A percentile compares a stretch with the other conserved stretches of the same genome.
Evolutionary conservation across 2,797 vertebrate species (phyloP).

Genomic region (Leptodactylus fallax): DNA sequence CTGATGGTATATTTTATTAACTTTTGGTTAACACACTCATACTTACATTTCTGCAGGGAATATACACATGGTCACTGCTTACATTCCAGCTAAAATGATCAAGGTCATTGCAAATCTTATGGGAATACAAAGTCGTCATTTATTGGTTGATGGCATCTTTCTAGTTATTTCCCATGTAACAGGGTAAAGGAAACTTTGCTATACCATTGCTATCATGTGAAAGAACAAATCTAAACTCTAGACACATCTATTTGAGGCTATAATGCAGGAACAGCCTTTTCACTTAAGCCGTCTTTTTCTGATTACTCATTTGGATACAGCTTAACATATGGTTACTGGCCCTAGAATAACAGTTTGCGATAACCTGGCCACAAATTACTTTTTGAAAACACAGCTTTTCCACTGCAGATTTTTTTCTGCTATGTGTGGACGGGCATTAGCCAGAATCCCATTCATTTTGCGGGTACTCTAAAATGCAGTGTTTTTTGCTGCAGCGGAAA

Average conservation of each 20-base stretch:
- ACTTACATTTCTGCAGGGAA: slow-evolving; percentile 7
- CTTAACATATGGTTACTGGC: not conserved
- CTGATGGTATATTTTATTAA: not conserved
- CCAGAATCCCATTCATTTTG: no score
- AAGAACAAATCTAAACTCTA: not conserved
- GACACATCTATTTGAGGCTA: not conserved
- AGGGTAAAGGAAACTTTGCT: not conserved
- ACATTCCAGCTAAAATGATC: slow-evolving; percentile 13
- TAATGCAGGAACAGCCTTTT: not conserved
- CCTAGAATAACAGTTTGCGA: not conserved
- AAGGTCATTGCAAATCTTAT: slow-evolving; percentile 21
- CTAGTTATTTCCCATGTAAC: slow-evolving; percentile 26
- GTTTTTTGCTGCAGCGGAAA: no score
- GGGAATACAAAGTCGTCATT: slow-evolving; percentile 12
- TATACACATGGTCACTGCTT: not conserved
- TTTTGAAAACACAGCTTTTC: no score
- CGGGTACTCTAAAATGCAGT: no score
- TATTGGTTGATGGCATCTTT: slow-evolving; percentile 26
- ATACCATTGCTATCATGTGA: slow-evolving; percentile 11
- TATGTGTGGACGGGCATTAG: no score
- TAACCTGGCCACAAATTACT: not conserved
- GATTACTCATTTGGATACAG: not conserved
- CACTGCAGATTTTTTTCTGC: no score
- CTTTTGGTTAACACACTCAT: not conserved
- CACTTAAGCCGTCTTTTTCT: not conserved